Conservation (phyloP, 2,888 invertebrate genomes). For the Fissipunctia ypsillon region DNA sequence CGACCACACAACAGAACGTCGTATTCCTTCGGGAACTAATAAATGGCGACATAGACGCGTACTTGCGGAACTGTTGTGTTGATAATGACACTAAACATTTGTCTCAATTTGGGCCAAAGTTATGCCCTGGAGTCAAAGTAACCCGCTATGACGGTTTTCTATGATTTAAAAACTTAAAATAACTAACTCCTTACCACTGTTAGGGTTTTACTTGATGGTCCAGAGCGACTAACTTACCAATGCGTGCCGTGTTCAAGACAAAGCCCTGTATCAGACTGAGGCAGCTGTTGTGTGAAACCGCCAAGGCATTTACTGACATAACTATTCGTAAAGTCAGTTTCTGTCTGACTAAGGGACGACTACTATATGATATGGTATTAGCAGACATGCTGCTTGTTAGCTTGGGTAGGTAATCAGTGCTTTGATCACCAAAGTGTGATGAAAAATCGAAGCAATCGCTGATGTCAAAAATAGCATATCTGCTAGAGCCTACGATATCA, state of each 20-base stretch:
- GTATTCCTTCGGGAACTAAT: too few species aligned
- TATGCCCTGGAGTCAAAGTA: too few species aligned
- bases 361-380: background rate
- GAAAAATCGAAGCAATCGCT: background rate
- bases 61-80: too few species aligned
- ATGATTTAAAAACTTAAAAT: background rate
- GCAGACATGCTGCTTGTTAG: background rate
- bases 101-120: too few species aligned
- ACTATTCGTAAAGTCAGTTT: background rate
- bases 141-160: too few species aligned
- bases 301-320: background rate
- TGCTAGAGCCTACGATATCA: background rate
- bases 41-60: too few species aligned
- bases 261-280: background rate
- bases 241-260: too few species aligned
- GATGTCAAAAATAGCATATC: background rate
- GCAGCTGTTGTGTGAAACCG: too few species aligned
- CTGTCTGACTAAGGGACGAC: too few species aligned
- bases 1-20: too few species aligned
- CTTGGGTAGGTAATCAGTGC: background rate
- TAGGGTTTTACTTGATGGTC: too few species aligned
- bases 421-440: background rate
- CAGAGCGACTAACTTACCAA: background rate
- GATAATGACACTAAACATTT: too few species aligned
- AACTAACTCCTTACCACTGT: background rate